Evolutionary conservation across 2,113 vertebrate genomes (phyloP).

Genomic region (Chaetura pelagica): DNA sequence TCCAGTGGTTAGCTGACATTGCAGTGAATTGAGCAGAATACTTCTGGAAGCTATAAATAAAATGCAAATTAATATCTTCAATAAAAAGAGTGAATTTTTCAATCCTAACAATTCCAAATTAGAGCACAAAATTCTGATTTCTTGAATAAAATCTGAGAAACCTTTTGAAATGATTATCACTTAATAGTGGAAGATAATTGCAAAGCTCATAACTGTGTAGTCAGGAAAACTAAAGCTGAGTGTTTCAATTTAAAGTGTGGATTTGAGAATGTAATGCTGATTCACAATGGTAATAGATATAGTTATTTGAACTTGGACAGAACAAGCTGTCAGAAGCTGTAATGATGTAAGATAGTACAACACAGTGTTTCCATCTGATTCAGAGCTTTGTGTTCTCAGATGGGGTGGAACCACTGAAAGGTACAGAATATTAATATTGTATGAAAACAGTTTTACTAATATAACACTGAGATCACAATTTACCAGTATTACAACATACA

Average conservation of each 20-base stretch:
- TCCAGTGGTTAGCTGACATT: constrained; percentile 6
- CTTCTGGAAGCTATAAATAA: constrained; percentile 62
- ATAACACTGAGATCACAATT: background rate
- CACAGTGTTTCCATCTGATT: accelerated
- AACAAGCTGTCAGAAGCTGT: background rate
- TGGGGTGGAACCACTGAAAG: background rate
- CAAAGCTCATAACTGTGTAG: background rate
- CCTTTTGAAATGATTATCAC: constrained; percentile 44
- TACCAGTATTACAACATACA: background rate
- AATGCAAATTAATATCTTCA: constrained; percentile 38
- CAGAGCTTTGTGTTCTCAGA: background rate
- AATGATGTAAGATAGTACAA: background rate
- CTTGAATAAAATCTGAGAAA: constrained; percentile 52
- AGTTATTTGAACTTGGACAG: background rate
- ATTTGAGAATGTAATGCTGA: background rate
- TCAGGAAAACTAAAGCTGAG: constrained; percentile 12
- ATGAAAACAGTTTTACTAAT: background rate
- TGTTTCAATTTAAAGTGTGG: background rate
- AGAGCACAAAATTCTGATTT: constrained; percentile 24
- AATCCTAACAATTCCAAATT: constrained; percentile 19
- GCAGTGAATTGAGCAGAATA: constrained; percentile 6
- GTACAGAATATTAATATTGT: background rate
- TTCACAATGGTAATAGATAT: background rate
- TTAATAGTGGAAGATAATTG: constrained; percentile 57
- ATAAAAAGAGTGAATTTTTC: constrained; percentile 52